These are phyloP conservation scores for Agonopterix subpropinquella DNA, from an alignment of 2,888 invertebrate species.

Conservation along the genomic window DNA sequence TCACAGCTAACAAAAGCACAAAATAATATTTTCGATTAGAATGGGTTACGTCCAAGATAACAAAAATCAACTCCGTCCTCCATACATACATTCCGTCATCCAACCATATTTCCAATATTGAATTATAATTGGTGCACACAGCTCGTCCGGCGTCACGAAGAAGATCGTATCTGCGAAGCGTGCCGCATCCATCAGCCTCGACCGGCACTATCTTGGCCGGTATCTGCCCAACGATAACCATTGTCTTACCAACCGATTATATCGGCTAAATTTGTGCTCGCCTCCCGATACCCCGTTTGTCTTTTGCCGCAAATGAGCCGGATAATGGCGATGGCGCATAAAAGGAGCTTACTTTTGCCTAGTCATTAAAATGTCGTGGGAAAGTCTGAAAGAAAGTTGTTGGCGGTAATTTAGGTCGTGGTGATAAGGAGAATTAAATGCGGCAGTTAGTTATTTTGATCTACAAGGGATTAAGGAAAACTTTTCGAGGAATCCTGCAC, in stretches of 20 bases:
- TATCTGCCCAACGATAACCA: constrained; percentile 62
- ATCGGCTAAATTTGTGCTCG: constrained; percentile 70
- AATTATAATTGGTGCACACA: constrained; percentile 71
- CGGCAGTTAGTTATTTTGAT: no score
- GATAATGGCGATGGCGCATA: constrained; percentile 53
- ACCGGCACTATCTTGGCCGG: constrained; percentile 44
- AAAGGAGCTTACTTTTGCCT: constrained; percentile 63
- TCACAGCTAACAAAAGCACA: no score
- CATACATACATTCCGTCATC: neutral
- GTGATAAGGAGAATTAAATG: no score
- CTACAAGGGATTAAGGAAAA: no score
- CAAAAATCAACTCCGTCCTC: neutral
- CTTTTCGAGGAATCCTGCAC: no score
- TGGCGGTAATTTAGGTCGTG: neutral
- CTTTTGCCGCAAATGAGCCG: constrained; percentile 71
- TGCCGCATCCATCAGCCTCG: constrained; percentile 69
- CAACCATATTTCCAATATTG: constrained; percentile 42
- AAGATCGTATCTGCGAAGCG: constrained; percentile 64
- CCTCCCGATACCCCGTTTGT: constrained; percentile 58
- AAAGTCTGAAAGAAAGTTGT: constrained; percentile 21
- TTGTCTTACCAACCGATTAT: constrained; percentile 61
- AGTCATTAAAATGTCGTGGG: constrained; percentile 70
- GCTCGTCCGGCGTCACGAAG: constrained; percentile 46
- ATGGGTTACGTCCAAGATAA: no score
- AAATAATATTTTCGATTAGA: no score